Evolutionary conservation across 2,888 invertebrate species (phyloP), one percentile per base, ranked within the genome.

Genomic region (Junonia oenone): DNA sequence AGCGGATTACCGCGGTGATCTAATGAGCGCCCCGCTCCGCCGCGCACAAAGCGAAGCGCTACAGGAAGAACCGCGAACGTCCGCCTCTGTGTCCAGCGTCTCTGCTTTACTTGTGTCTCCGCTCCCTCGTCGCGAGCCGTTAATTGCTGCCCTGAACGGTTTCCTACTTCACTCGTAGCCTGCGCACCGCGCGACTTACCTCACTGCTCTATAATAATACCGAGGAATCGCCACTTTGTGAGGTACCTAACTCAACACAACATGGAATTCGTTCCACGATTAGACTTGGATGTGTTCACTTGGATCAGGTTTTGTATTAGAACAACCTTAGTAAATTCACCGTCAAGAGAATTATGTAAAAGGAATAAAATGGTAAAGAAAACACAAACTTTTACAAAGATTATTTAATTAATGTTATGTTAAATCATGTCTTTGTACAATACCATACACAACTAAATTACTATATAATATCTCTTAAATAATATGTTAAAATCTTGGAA

Each of bases 401-500:
- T 29, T 17, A 38, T 50, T 50, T 40, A 29, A 27, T 50, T 50
- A 37, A 37, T 37, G 50, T 50, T 38, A 43, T 26, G 31, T 51
- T 51, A 35, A 35, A 48, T 14, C 27, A 54, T 55, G 58, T 59
- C 61, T 65, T 65, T 65, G 62, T 65, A 65, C 63, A 65, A 58
- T 54, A 58, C 37, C 55, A 63, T 56, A 57, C 51, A 51, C 53
- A 58, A 50, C 48, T 58, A 58, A 55, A 53, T 38, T 38, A 38
- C 59, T 57, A 59, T 19, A 31, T n/a, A n/a, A n/a, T 55, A 51
- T 51, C 38, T 58, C 60, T 59, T 62, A 65, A 59, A 51, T 49
- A 38, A 56, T 57, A 63, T 47, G 53, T 63, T 61, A 62, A 55
- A 55, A 61, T 56, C 59, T 62, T 66, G 66, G 65, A 66, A 66